A percentile compares a stretch with the other conserved stretches of the same genome.
Evolutionary conservation across 1,140 invertebrate genomes (phyloP).

Genomic region (Drosophila mojavensis): DNA sequence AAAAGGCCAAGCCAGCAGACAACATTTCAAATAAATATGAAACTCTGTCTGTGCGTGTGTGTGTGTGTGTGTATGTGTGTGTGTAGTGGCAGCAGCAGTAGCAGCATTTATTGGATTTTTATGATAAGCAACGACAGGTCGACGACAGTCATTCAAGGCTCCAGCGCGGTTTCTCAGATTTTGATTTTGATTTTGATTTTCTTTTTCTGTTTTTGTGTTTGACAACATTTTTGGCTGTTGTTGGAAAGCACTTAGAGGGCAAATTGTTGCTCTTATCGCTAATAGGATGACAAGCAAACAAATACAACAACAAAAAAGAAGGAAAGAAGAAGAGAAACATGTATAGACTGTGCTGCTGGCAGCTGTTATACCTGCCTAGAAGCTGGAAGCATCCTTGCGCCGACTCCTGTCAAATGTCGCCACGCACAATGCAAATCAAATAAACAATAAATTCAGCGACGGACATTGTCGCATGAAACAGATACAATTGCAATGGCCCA

Average conservation of each 20-base stretch:
- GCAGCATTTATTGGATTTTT: conserved; percentile 73
- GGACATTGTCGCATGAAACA: conserved; percentile 60
- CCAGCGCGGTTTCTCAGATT: conserved; percentile 23
- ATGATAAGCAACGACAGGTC: conserved; percentile 63
- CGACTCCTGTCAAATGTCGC: conserved; percentile 18
- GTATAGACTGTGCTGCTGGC: not conserved
- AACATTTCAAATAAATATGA: conserved; percentile 1
- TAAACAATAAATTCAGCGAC: conserved; percentile 78
- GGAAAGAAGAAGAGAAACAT: not conserved
- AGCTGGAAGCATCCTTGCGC: not conserved
- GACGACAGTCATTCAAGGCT: conserved; percentile 43
- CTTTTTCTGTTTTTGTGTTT: conserved; percentile 23
- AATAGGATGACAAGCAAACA: conserved; percentile 42
- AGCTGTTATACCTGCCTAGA: not conserved
- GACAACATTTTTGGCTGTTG: conserved; percentile 18
- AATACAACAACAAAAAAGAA: not conserved
- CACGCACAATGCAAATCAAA: conserved; percentile 73
- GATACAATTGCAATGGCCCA: not conserved
- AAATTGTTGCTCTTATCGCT: conserved; percentile 74
- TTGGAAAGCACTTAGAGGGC: conserved; percentile 61
- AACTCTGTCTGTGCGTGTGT: conserved; percentile 10
- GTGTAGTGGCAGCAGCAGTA: conserved; percentile 8
- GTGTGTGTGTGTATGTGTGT: conserved; percentile 19
- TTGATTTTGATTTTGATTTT: not conserved
- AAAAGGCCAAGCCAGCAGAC: conserved; percentile 37